These are phyloP conservation scores for Heterotis niloticus DNA, from an alignment of 2,113 vertebrate genomes.

Conservation along the genomic window DNA sequence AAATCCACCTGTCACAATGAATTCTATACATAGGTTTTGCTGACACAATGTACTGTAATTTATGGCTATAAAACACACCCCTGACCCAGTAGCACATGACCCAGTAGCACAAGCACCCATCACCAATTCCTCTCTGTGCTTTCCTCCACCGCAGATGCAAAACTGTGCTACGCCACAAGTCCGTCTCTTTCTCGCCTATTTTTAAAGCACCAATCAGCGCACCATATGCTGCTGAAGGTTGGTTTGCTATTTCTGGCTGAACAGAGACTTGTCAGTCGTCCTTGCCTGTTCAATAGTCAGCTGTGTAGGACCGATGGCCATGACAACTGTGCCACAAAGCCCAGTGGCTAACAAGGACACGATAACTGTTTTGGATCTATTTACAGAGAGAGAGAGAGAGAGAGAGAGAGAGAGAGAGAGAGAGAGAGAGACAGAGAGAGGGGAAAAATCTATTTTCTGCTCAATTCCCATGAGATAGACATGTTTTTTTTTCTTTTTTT, in stretches of 20 bases:
- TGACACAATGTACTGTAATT: neutral
- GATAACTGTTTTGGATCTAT: too few relatives aligned
- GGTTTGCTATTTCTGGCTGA: neutral
- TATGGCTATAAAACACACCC: neutral
- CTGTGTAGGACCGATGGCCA: neutral
- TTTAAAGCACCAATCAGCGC: neutral
- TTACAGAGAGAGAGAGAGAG: too few relatives aligned
- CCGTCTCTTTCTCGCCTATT: neutral
- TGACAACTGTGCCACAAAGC: neutral
- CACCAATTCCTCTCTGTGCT: neutral
- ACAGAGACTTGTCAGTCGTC: slow-evolving; percentile 4
- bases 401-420: too few relatives aligned
- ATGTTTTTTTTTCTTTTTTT: neutral
- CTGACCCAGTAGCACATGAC: too few relatives aligned
- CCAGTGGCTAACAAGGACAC: neutral
- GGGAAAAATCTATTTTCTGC: too few relatives aligned
- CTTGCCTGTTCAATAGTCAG: neutral
- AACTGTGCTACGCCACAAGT: neutral
- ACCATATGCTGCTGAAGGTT: neutral
- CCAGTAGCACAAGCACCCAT: too few relatives aligned
- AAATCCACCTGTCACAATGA: too few relatives aligned
- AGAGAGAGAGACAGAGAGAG: too few relatives aligned
- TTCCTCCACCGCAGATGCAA: neutral
- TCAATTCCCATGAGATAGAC: neutral
- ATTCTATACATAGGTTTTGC: too few relatives aligned